These are phyloP conservation scores for Mechanitis mazaeus DNA, from an alignment of 2,888 invertebrate species.

Conservation along the genomic window DNA sequence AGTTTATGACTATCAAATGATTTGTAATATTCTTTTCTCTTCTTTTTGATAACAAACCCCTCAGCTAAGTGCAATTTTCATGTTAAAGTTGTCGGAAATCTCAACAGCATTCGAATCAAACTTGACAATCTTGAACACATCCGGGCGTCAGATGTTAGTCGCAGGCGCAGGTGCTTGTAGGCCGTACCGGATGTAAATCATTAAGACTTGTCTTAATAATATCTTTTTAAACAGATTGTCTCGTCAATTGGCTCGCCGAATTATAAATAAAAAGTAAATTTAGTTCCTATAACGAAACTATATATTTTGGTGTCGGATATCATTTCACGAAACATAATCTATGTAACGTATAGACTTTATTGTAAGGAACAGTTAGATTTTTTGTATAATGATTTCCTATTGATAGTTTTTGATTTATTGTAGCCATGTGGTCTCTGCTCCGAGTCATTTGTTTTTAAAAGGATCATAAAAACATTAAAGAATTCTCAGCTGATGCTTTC, in stretches of 20 bases:
- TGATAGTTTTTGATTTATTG: conserved; percentile 14
- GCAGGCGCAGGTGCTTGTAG: conserved; percentile 58
- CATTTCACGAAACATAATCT: too few species aligned
- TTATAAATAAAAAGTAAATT: background rate
- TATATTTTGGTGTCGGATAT: too few species aligned
- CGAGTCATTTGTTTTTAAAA: conserved; percentile 1
- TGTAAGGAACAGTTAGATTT: background rate
- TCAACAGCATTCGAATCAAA: conserved; percentile 19
- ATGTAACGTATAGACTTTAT: too few species aligned
- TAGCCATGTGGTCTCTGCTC: conserved; percentile 8
- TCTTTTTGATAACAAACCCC: too few species aligned
- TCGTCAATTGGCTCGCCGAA: background rate
- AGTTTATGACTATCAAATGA: too few species aligned
- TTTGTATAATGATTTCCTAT: conserved; percentile 10
- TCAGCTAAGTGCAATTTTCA: background rate
- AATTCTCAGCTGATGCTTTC: too few species aligned
- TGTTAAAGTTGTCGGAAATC: conserved; percentile 19
- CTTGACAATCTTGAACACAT: conserved; percentile 27
- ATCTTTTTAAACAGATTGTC: background rate
- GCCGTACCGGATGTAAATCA: conserved; percentile 42
- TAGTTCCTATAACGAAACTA: too few species aligned
- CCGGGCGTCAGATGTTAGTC: conserved; percentile 41
- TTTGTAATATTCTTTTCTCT: too few species aligned
- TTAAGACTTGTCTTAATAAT: conserved; percentile 29
- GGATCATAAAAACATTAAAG: background rate